These are phyloP conservation scores for Prochilodus magdalenae DNA, from an alignment of 2,113 vertebrate species.

Conservation along the genomic window DNA sequence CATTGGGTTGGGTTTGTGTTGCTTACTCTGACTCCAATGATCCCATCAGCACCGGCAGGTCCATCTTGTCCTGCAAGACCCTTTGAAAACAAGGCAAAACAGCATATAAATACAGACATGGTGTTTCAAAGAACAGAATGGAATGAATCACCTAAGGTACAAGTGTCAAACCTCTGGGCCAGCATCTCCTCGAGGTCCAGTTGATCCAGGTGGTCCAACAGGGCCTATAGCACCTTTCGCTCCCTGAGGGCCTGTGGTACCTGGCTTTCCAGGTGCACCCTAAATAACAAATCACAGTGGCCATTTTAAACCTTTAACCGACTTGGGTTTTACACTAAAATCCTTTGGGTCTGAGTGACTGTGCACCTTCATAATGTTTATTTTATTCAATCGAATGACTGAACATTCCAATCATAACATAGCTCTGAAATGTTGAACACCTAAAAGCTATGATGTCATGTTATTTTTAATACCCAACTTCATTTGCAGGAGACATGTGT, in stretches of 20 bases:
- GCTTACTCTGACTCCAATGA: slow-evolving; percentile 88
- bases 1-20: neutral
- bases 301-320: neutral
- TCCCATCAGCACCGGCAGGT: slow-evolving; percentile 88
- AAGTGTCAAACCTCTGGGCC: slow-evolving; percentile 86
- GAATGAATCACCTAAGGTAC: neutral
- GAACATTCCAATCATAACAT: no score
- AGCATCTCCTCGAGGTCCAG: slow-evolving; percentile 89
- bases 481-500: no score
- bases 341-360: no score
- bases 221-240: slow-evolving; percentile 87
- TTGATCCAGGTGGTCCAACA: slow-evolving; percentile 86
- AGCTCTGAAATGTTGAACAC: no score
- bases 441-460: no score
- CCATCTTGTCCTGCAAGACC: slow-evolving; percentile 90
- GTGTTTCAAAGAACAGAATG: neutral
- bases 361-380: no score
- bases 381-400: no score
- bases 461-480: no score
- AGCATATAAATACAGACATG: neutral
- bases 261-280: slow-evolving; percentile 93
- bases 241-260: slow-evolving; percentile 83
- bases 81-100: slow-evolving; percentile 69
- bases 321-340: no score
- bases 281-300: slow-evolving; percentile 57